These are phyloP conservation scores for Lepidostoma basale DNA, from an alignment of 1,140 invertebrate species.

Conservation along the genomic window DNA sequence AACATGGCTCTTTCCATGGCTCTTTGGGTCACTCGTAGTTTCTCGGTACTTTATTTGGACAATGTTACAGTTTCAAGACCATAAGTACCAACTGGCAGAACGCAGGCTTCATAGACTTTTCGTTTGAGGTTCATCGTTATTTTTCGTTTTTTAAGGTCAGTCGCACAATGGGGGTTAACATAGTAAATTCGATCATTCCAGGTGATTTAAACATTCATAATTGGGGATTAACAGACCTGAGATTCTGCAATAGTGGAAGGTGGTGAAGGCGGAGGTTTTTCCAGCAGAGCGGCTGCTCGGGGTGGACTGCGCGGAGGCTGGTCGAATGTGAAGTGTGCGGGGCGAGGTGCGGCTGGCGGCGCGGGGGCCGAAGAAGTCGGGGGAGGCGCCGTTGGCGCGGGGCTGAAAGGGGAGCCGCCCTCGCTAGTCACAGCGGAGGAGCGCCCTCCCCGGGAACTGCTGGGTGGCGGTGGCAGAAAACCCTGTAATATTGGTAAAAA, in stretches of 20 bases:
- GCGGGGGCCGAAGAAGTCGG: conserved; percentile 50
- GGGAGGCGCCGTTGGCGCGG: conserved; percentile 52
- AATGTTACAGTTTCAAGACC: too few relatives aligned
- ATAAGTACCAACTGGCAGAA: too few relatives aligned
- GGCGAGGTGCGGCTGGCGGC: conserved; percentile 51
- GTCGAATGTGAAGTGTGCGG: conserved; percentile 49
- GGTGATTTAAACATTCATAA: neutral
- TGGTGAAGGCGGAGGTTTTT: neutral
- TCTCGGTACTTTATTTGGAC: too few relatives aligned
- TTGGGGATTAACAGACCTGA: neutral
- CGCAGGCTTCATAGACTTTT: too few relatives aligned
- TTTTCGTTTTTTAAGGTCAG: too few relatives aligned
- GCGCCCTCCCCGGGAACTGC: conserved; percentile 50
- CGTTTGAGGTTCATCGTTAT: too few relatives aligned
- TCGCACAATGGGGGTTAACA: neutral
- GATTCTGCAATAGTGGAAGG: neutral
- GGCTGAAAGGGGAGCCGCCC: conserved; percentile 42
- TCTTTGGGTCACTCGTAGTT: too few relatives aligned
- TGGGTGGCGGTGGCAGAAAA: conserved; percentile 67
- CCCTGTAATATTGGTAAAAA: conserved; percentile 51
- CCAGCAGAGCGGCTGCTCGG: neutral
- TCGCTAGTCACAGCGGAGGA: conserved; percentile 41
- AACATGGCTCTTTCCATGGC: too few relatives aligned
- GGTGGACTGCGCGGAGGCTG: conserved; percentile 46
- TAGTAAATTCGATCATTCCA: neutral